Evolutionary conservation across 2,113 vertebrate genomes (phyloP).

Genomic region (Psephotus haematonotus): DNA sequence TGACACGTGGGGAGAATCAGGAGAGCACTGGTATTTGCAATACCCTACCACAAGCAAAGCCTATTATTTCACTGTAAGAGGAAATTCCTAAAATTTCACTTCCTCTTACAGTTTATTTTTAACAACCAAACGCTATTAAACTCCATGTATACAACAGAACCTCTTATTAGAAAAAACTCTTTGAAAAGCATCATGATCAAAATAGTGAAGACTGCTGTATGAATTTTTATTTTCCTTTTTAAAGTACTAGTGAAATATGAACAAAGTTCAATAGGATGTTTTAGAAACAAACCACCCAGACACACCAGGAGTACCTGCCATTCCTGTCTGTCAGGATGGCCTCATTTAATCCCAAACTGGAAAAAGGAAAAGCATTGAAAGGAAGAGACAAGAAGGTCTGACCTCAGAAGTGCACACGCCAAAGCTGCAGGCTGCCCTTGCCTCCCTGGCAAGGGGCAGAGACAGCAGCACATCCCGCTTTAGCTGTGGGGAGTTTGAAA

Average conservation of each 20-base stretch:
- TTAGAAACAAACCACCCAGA: not conserved
- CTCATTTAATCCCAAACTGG: not conserved
- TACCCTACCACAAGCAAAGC: not conserved
- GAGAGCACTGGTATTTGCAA: not conserved
- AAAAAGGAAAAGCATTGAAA: not conserved
- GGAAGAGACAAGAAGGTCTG: not conserved
- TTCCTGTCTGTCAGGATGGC: not conserved
- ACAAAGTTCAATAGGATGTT: not conserved
- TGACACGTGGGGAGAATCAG: not conserved
- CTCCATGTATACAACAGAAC: not conserved
- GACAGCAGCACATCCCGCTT: not conserved
- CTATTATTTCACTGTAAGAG: not conserved
- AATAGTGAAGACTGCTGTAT: not conserved
- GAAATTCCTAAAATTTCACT: constrained; percentile 1
- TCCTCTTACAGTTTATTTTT: constrained; percentile 6
- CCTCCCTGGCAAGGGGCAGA: not conserved
- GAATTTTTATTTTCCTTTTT: not conserved
- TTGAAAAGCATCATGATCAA: not conserved
- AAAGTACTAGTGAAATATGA: not conserved
- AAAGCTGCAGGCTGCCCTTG: not conserved
- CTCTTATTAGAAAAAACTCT: not conserved
- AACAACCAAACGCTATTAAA: not conserved
- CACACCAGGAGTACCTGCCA: not conserved
- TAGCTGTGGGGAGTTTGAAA: not conserved
- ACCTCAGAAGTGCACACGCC: accelerated